These are phyloP conservation scores for Conus ventricosus DNA, from an alignment of 1,140 invertebrate genomes.

Conservation along the genomic window DNA sequence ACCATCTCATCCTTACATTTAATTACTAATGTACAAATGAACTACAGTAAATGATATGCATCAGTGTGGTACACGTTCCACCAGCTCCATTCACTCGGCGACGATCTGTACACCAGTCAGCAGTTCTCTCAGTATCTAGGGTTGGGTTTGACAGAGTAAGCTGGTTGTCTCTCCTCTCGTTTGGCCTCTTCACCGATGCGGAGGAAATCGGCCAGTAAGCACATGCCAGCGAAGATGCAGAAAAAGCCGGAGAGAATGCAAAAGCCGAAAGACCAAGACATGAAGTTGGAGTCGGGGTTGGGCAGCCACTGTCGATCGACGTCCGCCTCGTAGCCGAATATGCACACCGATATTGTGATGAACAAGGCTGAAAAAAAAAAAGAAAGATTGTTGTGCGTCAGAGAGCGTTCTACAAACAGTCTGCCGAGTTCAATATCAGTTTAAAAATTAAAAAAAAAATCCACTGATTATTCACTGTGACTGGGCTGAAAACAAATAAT, in stretches of 20 bases:
- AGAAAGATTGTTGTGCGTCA: not conserved
- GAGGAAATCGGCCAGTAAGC: conserved; percentile 52
- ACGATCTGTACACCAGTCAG: not conserved
- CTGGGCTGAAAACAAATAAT: too few relatives aligned
- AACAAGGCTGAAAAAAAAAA: conserved; percentile 81
- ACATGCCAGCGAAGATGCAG: conserved; percentile 65
- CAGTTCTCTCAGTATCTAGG: conserved; percentile 38
- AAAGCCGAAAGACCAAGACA: conserved; percentile 95
- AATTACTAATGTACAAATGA: too few relatives aligned
- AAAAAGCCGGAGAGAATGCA: conserved; percentile 90
- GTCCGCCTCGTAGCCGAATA: conserved; percentile 93
- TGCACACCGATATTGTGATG: conserved; percentile 86
- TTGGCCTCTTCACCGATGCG: conserved; percentile 46
- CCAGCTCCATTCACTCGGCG: not conserved
- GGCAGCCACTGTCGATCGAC: conserved; percentile 94
- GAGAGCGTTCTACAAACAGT: too few relatives aligned
- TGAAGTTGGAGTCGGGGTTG: conserved; percentile 95
- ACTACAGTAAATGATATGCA: not conserved
- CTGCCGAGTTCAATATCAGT: too few relatives aligned
- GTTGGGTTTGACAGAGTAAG: conserved; percentile 45
- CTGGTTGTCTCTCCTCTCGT: conserved; percentile 31
- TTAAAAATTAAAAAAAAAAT: too few relatives aligned
- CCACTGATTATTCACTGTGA: too few relatives aligned
- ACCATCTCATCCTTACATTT: too few relatives aligned
- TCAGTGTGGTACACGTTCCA: not conserved